Conservation (phyloP, 1,140 invertebrate genomes). For the Hylyphantes graminicola region DNA sequence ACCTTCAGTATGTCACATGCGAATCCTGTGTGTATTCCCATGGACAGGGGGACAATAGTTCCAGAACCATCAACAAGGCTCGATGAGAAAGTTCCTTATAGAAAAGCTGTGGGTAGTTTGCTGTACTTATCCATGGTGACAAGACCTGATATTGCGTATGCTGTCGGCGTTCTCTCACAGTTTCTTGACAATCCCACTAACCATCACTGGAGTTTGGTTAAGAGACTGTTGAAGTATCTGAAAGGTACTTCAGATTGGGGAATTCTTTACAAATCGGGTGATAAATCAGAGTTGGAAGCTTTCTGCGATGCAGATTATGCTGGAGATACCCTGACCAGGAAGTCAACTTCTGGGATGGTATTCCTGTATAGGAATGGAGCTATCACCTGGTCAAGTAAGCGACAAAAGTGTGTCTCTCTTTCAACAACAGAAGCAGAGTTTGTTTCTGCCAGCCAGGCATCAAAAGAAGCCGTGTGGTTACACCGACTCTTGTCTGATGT, state of each 20-base stretch:
- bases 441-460: slow-evolving; percentile 18
- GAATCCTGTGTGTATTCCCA: slow-evolving; percentile 60
- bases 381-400: slow-evolving; percentile 33
- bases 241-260: slow-evolving; percentile 65
- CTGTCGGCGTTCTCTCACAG: slow-evolving; percentile 64
- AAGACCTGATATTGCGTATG: slow-evolving; percentile 69
- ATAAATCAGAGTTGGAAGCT: neutral
- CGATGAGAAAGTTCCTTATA: slow-evolving; percentile 30
- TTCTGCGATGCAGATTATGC: slow-evolving; percentile 68
- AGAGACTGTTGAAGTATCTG: slow-evolving; percentile 69
- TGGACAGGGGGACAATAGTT: neutral
- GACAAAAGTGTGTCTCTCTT: slow-evolving; percentile 26
- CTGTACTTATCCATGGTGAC: slow-evolving; percentile 68
- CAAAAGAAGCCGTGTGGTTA: slow-evolving; percentile 42
- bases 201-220: slow-evolving; percentile 65
- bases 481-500: slow-evolving; percentile 13
- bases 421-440: slow-evolving; percentile 60
- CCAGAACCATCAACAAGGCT: neutral
- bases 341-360: slow-evolving; percentile 49
- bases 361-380: slow-evolving; percentile 15
- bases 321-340: slow-evolving; percentile 62
- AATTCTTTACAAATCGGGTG: neutral
- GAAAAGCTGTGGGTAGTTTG: slow-evolving; percentile 61
- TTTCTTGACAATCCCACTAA: slow-evolving; percentile 1
- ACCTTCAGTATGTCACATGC: slow-evolving; percentile 58